These are phyloP conservation scores for Bombus sibiricus DNA, from an alignment of 1,140 invertebrate genomes.

Conservation along the genomic window DNA sequence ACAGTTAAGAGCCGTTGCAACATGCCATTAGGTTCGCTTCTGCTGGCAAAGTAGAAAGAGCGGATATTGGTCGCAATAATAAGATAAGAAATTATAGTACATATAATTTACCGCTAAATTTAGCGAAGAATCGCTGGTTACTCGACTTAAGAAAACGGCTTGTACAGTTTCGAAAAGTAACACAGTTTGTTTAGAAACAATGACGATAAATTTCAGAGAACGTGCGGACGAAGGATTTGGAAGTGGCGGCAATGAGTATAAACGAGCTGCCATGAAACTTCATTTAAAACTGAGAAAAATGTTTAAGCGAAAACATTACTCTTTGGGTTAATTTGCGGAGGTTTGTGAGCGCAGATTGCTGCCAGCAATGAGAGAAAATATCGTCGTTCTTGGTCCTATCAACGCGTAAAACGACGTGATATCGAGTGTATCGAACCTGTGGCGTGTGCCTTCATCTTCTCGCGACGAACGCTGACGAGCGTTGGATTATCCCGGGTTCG, in stretches of 20 bases:
- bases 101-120: no score
- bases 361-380: not conserved
- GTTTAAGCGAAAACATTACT: not conserved
- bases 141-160: not conserved
- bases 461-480: not conserved
- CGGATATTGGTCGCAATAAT: no score
- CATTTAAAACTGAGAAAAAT: constrained; percentile 9
- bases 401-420: not conserved
- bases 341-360: not conserved
- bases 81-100: not conserved
- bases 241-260: constrained; percentile 19
- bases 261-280: constrained; percentile 22
- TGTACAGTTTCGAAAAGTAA: not conserved
- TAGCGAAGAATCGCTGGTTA: not conserved
- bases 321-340: not conserved
- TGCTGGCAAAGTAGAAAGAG: no score
- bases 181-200: constrained; percentile 19
- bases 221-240: constrained; percentile 6
- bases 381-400: not conserved
- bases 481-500: not conserved
- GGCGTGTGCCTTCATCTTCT: not conserved
- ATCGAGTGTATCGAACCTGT: not conserved
- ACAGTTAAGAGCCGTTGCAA: no score
- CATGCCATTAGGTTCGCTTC: no score
- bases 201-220: constrained; percentile 62